Percentiles rank a stretch among this genome's conserved stretches.
Conservation (phyloP, 2,113 vertebrate species). For the Platysteira castanea region DNA sequence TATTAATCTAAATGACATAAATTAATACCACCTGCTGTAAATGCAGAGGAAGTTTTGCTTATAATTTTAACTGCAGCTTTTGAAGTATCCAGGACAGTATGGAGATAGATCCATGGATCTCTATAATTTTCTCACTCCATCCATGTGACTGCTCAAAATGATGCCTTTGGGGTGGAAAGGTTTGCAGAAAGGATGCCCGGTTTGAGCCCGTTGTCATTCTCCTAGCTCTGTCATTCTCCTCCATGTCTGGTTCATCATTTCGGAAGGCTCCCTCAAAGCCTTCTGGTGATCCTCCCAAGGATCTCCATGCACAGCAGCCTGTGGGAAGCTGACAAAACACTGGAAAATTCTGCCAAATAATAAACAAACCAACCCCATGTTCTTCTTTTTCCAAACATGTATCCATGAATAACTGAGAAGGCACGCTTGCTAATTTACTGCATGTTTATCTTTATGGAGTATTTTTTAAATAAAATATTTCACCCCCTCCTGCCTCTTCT, state of each 20-base stretch:
- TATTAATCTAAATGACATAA: constrained; percentile 49
- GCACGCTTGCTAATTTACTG: constrained; percentile 32
- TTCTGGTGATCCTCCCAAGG: neutral
- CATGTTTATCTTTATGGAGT: neutral
- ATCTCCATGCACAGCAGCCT: neutral
- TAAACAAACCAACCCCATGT: neutral
- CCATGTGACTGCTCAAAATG: neutral
- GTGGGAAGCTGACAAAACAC: neutral
- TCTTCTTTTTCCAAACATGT: neutral
- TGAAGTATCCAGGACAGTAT: neutral
- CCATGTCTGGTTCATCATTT: neutral
- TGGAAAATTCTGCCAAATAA: constrained; percentile 28
- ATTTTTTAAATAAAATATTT: constrained; percentile 48
- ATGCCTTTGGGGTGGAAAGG: neutral
- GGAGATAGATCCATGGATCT: neutral
- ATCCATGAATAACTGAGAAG: constrained; percentile 37
- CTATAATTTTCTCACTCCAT: neutral
- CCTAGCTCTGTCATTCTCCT: neutral
- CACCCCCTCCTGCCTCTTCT: neutral
- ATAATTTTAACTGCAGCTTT: neutral
- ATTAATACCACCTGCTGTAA: constrained; percentile 43
- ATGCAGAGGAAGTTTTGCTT: constrained; percentile 11
- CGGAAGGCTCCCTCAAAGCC: constrained; percentile 18
- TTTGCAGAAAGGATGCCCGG: neutral
- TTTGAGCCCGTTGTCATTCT: neutral